phyloP scores from a whole-genome alignment of 53 echinoderm and acorn worm genomes.

The Patiria pectinifera region DNA sequence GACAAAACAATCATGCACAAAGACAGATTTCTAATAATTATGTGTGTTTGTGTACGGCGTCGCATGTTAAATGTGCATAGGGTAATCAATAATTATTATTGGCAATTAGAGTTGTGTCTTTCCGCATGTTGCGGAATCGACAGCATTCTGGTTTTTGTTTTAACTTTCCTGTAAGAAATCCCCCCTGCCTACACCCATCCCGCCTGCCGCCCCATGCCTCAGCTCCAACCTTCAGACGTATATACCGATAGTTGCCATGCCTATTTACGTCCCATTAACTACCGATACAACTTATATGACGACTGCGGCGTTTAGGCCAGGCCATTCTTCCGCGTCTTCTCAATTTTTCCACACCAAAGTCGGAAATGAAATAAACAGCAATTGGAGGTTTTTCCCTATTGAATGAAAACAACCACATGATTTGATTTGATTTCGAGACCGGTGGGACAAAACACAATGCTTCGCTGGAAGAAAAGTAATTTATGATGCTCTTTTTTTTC shows the following conservation, averaged over 20 bases:
- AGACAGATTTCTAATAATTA: too few relatives aligned
- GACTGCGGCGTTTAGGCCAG: neutral
- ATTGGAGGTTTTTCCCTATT: constrained; percentile 26
- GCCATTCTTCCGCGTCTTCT: neutral
- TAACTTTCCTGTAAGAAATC: too few relatives aligned
- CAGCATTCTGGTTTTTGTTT: too few relatives aligned
- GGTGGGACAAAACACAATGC: constrained; percentile 34
- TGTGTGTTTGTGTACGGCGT: too few relatives aligned
- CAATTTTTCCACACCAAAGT: neutral
- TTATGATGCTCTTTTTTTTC: neutral
- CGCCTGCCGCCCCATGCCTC: neutral
- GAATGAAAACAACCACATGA: constrained; percentile 43
- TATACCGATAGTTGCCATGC: neutral
- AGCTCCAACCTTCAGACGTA: neutral
- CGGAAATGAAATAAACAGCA: constrained; percentile 14
- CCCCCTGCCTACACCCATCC: neutral
- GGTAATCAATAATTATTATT: too few relatives aligned
- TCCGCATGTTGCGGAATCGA: too few relatives aligned
- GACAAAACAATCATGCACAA: too few relatives aligned
- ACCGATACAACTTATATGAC: constrained; percentile 10
- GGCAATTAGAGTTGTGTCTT: too few relatives aligned
- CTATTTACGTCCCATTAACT: constrained; percentile 29
- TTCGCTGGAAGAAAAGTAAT: neutral
- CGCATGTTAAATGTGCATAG: too few relatives aligned
- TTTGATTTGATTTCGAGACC: constrained; percentile 14